Evolutionary conservation across 2,797 vertebrate genomes (phyloP).

Genomic region (Varecia variegata): DNA sequence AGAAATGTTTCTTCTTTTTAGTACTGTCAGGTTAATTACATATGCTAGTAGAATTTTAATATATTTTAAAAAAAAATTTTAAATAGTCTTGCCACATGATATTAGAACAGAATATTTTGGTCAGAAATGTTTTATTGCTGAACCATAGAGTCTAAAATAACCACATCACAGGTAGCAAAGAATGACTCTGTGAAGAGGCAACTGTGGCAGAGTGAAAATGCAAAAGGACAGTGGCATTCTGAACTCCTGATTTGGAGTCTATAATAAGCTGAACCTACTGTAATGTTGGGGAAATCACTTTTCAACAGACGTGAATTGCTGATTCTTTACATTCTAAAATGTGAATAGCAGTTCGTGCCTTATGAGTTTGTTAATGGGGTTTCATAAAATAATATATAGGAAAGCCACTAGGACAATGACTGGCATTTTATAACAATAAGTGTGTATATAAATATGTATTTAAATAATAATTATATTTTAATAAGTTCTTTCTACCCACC

Average conservation of each 20-base stretch:
- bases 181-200: background rate
- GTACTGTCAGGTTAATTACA: background rate
- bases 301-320: background rate
- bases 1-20: background rate
- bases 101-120: background rate
- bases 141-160: background rate
- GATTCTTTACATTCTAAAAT: background rate
- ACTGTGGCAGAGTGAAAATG: background rate
- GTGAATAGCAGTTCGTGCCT: background rate
- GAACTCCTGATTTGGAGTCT: accelerated
- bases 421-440: background rate
- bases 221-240: background rate
- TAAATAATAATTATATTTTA: background rate
- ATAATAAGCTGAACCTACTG: background rate
- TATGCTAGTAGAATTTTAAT: background rate
- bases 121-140: background rate
- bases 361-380: background rate
- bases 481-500: background rate
- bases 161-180: background rate
- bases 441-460: background rate
- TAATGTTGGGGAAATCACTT: background rate
- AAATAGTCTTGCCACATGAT: background rate
- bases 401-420: background rate
- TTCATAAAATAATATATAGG: background rate
- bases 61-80: background rate